Evolutionary conservation across 2,888 invertebrate species (phyloP), one percentile per base, ranked within the genome.

Genomic region (Agonopterix heracliana): DNA sequence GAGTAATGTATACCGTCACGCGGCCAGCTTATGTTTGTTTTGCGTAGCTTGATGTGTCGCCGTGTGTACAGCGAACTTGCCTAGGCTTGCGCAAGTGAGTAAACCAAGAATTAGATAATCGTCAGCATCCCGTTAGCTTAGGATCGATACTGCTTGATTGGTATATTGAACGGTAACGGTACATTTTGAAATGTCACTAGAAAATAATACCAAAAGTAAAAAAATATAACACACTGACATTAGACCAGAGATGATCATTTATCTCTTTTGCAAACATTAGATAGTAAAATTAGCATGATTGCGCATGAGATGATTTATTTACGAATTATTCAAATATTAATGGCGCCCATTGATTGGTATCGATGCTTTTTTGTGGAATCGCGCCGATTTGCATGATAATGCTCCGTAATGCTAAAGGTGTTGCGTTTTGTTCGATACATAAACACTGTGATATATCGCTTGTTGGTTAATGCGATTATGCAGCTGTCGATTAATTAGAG

Each of bases 371-470:
- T 75, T 76, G 70, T 72, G 60, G 63, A 62, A 11, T 59, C 57
- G 53, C 45, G 44, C 51, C 47, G 46, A 82, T 83, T 83, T 71
- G 68, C 83, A 83, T 83, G 53, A 74, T 64, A 81, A 81, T 80
- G 63, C 34, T 11, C 34, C 42, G 40, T 35, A 17, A 38, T 11
- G 35, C 10, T 13, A 44, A 41, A 35, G 34, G 17, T 43, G 43
- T 41, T 9, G 13, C 11, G 7, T 26, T 26, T 26, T 26, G 26
- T 26, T 26, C 26, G 26, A 26, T 26, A 26, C 26, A 26, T 26
- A 26, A 26, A 41, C 13, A 46, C 26, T 44, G 10, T 48, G 47
- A 45, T 49, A 42, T 38, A 49, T 49, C 41, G 44, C 9, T 40
- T 48, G 34, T 50, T 26, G 26, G 26, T 26, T 26, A 26, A 17